Evolutionary conservation across 2,888 invertebrate species (phyloP).

Genomic region (Caenorhabditis uteleia): DNA sequence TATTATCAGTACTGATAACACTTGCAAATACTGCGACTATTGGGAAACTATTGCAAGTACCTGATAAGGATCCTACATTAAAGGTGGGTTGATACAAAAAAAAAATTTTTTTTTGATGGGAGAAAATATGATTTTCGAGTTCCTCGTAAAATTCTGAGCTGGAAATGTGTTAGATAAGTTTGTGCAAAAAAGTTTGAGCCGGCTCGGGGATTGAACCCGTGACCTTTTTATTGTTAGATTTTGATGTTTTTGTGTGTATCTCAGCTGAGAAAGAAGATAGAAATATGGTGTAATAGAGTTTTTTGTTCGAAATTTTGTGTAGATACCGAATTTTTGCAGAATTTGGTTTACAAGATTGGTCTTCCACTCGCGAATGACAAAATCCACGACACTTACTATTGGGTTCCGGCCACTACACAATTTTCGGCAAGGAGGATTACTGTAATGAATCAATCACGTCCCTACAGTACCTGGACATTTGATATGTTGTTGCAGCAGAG

Average conservation of each 20-base stretch:
- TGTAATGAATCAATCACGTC: slow-evolving; percentile 21
- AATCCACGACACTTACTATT: slow-evolving; percentile 14
- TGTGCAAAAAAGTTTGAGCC: too few species aligned
- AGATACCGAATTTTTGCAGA: slow-evolving; percentile 11
- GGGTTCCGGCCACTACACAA: slow-evolving; percentile 36
- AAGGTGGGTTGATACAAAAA: slow-evolving; percentile 10
- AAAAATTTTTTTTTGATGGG: not conserved
- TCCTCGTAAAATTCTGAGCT: not conserved
- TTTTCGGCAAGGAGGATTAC: slow-evolving; percentile 28
- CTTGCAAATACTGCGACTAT: slow-evolving; percentile 22
- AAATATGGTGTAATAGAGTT: too few species aligned
- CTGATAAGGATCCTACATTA: slow-evolving; percentile 36
- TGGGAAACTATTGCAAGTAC: slow-evolving; percentile 26
- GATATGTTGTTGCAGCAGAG: slow-evolving; percentile 27
- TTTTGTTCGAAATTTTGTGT: not conserved
- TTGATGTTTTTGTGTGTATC: too few species aligned
- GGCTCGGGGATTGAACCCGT: not conserved
- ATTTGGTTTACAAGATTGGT: slow-evolving; percentile 27
- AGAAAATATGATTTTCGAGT: not conserved
- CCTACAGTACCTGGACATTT: slow-evolving; percentile 31
- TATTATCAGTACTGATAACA: too few species aligned
- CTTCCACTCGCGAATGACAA: slow-evolving; percentile 27
- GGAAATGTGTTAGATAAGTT: too few species aligned
- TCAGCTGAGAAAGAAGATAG: too few species aligned
- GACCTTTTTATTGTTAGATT: not conserved